Conservation (phyloP, 1,140 invertebrate species). For the Sitobion miscanthi region DNA sequence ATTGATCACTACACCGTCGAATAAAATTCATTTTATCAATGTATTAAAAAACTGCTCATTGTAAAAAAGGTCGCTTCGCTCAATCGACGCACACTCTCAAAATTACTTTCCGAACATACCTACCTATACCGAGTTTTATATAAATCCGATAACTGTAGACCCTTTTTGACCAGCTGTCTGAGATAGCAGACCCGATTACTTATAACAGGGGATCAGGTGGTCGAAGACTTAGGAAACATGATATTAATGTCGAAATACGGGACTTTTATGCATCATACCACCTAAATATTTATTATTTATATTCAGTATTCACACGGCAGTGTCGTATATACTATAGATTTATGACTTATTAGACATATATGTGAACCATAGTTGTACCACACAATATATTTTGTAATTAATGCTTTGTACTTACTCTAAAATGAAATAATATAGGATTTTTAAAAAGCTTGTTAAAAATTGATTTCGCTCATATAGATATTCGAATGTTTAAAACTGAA, state of each 20-base stretch:
- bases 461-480: not conserved
- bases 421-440: not conserved
- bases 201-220: not conserved
- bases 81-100: not conserved
- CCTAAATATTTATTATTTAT: not conserved
- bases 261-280: not conserved
- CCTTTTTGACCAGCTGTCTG: not conserved
- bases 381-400: not conserved
- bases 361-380: not conserved
- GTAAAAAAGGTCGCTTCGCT: not conserved
- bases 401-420: not conserved
- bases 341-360: not conserved
- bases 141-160: conserved; percentile 2
- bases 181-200: not conserved
- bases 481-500: not conserved
- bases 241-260: not conserved
- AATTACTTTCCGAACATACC: not conserved
- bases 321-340: not conserved
- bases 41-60: not conserved
- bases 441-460: not conserved
- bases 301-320: not conserved
- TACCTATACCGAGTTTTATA: not conserved
- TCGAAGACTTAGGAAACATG: not conserved
- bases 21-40: not conserved
- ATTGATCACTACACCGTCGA: not conserved